Evolutionary conservation across 2,113 vertebrate genomes (phyloP).

Genomic region (Gallinago undulata): DNA sequence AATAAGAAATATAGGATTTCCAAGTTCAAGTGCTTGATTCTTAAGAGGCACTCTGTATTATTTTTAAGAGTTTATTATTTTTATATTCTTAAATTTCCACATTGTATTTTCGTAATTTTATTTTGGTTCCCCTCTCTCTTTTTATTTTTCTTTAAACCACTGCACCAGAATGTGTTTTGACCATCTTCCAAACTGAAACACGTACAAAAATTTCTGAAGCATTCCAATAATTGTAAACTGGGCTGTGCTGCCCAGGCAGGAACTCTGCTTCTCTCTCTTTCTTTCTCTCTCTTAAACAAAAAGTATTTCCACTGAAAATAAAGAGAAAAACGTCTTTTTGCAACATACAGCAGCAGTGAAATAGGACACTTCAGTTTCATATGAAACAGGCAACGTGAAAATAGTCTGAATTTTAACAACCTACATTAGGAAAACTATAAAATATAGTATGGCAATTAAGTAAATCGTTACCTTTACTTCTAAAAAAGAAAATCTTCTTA

Average conservation of each 20-base stretch:
- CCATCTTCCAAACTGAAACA: constrained; percentile 69
- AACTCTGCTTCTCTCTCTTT: constrained; percentile 45
- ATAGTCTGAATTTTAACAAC: constrained; percentile 11
- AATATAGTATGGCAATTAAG: neutral
- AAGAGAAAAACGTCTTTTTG: constrained; percentile 41
- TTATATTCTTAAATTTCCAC: constrained; percentile 56
- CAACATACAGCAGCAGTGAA: constrained; percentile 54
- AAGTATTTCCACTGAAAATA: constrained; percentile 61
- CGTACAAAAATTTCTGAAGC: constrained; percentile 67
- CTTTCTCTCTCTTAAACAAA: constrained; percentile 32
- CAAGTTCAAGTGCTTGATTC: constrained; percentile 18
- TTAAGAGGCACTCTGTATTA: constrained; percentile 12
- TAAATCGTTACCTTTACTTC: constrained; percentile 21
- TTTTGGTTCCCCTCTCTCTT: constrained; percentile 42
- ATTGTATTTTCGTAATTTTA: constrained; percentile 59
- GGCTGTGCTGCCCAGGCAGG: constrained; percentile 62
- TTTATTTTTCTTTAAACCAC: constrained; percentile 60
- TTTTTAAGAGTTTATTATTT: constrained; percentile 51
- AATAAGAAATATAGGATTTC: neutral
- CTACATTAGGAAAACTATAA: constrained; percentile 2
- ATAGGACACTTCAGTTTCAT: constrained; percentile 32
- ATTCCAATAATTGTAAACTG: constrained; percentile 70
- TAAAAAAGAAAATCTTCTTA: neutral
- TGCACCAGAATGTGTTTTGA: constrained; percentile 68
- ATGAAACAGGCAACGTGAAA: constrained; percentile 17